Conservation (phyloP, 2,113 vertebrate species). For the Eleginops maclovinus region DNA sequence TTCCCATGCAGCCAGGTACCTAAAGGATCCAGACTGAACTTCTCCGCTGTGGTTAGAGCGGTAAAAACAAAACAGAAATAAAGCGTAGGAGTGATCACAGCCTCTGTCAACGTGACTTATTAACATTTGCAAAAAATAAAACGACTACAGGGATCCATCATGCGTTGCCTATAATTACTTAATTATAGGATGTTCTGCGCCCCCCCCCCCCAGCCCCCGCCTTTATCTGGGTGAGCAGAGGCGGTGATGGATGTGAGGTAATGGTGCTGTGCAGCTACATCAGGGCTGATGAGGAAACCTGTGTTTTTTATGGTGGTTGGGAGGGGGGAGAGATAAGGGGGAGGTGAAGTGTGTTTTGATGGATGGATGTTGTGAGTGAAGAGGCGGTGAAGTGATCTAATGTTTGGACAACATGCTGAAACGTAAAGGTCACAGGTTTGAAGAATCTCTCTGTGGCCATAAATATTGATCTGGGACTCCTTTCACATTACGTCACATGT, state of each 20-base stretch:
- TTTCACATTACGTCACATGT: neutral
- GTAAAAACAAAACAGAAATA: neutral
- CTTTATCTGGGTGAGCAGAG: slow-evolving; percentile 45
- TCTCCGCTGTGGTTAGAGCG: neutral
- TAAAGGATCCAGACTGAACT: neutral
- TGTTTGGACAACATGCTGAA: slow-evolving; percentile 12
- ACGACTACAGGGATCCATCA: slow-evolving; percentile 35
- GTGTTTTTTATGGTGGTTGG: slow-evolving; percentile 42
- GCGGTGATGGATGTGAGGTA: slow-evolving; percentile 63
- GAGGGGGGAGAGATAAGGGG: neutral
- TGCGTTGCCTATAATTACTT: slow-evolving; percentile 50
- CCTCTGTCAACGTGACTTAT: slow-evolving; percentile 24
- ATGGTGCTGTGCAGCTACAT: slow-evolving; percentile 32
- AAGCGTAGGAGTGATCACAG: neutral
- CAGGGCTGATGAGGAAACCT: slow-evolving; percentile 39
- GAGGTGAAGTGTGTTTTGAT: slow-evolving; percentile 49
- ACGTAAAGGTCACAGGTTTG: slow-evolving; percentile 24
- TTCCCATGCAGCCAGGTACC: too few relatives aligned
- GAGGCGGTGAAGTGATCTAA: neutral
- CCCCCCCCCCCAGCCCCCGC: neutral
- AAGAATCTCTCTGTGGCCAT: slow-evolving; percentile 10
- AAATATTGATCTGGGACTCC: slow-evolving; percentile 2
- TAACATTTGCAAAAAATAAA: slow-evolving; percentile 44
- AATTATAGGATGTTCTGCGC: slow-evolving; percentile 48
- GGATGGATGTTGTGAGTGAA: slow-evolving; percentile 6